Base-by-base conservation (phyloP, 2,797 vertebrate species). In the Urocyon cinereoargenteus region DNA sequence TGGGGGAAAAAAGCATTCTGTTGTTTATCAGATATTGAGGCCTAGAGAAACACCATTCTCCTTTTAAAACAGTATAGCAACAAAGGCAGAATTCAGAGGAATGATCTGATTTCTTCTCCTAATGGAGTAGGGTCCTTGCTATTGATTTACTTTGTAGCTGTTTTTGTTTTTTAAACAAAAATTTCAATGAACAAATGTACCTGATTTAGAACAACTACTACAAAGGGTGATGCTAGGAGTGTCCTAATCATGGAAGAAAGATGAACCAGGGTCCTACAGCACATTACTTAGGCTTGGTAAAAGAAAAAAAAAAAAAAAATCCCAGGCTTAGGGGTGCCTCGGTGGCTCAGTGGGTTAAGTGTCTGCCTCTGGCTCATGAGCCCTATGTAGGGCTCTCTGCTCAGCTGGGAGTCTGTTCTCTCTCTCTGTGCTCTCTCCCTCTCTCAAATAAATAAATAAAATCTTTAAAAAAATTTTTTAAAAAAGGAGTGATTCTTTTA, bases 111-210 rank as follows among this genome's bases (percentile, higher is more conserved):
- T 62, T 92, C n/a, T 19, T 82, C 66, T 40, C 19, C 64, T 59
- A 68, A 81, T 1, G 36, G 51, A 62, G 45, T 2, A 40, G 66
- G 22, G 12, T 34, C 75, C 78, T 94, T 45, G 62, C n/a, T 64
- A 79, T 90, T 61, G 34, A 75, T 51, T 92, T 34, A 83, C 40
- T 96, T 95, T 53, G 86, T 2, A 81, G 68, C 21, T 34, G 3
- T 53, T 53, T 49, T 45, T 40, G 21, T 26, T 70, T 77, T 51
- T 45, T 81, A 31, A 83, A 78, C 18, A 81, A 66, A 94, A 66
- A 77, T 79, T 34, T 28, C 34, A 88, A 18, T 14, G n/a, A 83
- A 91, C 21, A 57, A 57, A 85, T n/a, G 36, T 26, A 79, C 88
- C 45, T 28, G 51, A 82, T 64, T 72, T 49, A 55, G 26, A 49